These are phyloP conservation scores for Lasioglossum marginatum DNA, from an alignment of 2,888 invertebrate genomes.

Conservation along the genomic window DNA sequence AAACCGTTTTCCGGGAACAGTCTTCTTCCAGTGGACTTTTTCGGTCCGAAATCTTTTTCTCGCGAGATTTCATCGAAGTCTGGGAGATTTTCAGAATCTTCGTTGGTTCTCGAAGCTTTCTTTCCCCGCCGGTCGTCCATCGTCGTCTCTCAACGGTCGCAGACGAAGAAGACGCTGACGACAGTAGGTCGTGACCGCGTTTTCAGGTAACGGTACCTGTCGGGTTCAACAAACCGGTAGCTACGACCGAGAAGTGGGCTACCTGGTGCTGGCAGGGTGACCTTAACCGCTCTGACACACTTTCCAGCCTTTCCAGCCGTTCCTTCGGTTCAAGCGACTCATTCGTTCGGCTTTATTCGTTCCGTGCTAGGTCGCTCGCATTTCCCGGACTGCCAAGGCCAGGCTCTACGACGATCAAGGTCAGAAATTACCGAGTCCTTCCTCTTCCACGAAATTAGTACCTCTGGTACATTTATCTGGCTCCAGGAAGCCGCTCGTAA, in stretches of 20 bases:
- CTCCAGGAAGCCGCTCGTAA: neutral
- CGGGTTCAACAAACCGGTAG: slow-evolving; percentile 80
- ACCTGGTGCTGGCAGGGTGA: slow-evolving; percentile 78
- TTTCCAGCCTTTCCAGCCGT: slow-evolving; percentile 69
- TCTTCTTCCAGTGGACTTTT: neutral
- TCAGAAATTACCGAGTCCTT: neutral
- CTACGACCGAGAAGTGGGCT: slow-evolving; percentile 81
- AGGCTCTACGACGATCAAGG: neutral
- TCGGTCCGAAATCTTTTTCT: neutral
- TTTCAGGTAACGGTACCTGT: slow-evolving; percentile 81
- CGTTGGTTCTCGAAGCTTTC: neutral
- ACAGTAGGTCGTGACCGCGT: slow-evolving; percentile 84
- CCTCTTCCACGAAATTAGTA: neutral
- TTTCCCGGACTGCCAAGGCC: slow-evolving; percentile 31
- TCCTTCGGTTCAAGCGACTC: slow-evolving; percentile 19
- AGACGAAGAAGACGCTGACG: slow-evolving; percentile 47
- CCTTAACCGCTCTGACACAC: slow-evolving; percentile 82
- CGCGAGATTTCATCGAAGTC: neutral
- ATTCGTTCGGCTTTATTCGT: slow-evolving; percentile 33
- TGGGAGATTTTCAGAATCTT: neutral
- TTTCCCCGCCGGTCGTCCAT: neutral
- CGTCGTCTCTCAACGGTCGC: neutral
- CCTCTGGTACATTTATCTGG: neutral
- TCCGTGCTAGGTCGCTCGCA: slow-evolving; percentile 17
- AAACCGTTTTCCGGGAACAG: neutral